Evolutionary conservation across 2,888 invertebrate species (phyloP), one percentile per base, ranked within the genome.

Genomic region (Noctua janthe): DNA sequence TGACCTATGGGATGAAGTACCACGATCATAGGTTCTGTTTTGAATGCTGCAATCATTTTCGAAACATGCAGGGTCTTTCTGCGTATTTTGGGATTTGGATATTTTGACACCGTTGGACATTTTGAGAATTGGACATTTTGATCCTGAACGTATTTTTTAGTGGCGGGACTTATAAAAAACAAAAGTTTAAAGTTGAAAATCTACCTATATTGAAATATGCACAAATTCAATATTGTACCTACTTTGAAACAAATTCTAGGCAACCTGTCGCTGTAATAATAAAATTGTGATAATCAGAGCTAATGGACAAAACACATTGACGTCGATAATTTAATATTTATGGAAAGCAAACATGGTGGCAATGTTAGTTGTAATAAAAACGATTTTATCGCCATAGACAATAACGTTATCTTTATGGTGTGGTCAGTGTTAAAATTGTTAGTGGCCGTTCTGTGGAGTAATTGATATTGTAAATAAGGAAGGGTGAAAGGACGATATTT

Each of bases 261-360:
- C 11, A 54, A 62, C 43, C 51, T 47, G n/a, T 62, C 35, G 23
- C 66, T 5, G 20, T 71, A 35, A 35, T 62, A 67, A 77, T 70
- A 67, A 51, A 20, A 49, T 29, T 62, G 43, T 59, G 73, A 69
- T 87, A 82, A 83, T 81, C 74, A 74, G 39, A 54, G 71, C 23
- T 82, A 83, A 87, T 87, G 81, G 85, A 51, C 71, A 54, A 15
- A 64, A 72, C 74, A 79, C 69, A 59, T 69, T 78, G 78, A 83
- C 79, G 86, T 1, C 43, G 81, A 83, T 78, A 71, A 76, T 82
- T 82, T 67, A 75, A 74, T 83, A 87, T 85, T 83, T 86, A 89
- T 89, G 78, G 81, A 72, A 75, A 83, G 59, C 86, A 81, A 83
- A 89, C 76, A 80, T 71, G 72, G 80, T 84, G 79, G 87, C 73